Base-by-base conservation (phyloP, 2,888 invertebrate genomes). In the Aricia artaxerxes region DNA sequence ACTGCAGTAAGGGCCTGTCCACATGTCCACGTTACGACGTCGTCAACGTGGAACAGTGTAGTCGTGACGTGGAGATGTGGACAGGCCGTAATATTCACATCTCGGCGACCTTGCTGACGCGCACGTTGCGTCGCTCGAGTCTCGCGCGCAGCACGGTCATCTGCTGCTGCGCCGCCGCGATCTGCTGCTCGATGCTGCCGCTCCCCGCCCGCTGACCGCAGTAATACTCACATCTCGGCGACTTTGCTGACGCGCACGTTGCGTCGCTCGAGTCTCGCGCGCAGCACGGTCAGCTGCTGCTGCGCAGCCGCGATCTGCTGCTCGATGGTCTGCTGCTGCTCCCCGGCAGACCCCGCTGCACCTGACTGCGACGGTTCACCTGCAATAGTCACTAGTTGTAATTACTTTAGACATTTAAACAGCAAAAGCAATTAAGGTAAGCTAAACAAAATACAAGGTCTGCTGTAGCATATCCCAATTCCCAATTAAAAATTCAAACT, bases 241-340 rank as follows among this genome's bases (percentile, higher is more conserved):
- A 98, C 98, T 95, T 99, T 99, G 83, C 98, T 98, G 84, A 98
- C 97, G 90, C 98, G 97, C 82, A 98, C 97, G 88, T 98, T 98
- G 83, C 98, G 95, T 81, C 98, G 95, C 88, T 98, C 98, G 82
- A 99, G 93, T 85, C 97, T 95, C 85, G 97, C 96, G 83, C 96
- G 96, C 82, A 98, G 94, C 87, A 96, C 92, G 78, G 96, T 95
- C 82, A 99, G 96, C 90, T 98, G 97, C 82, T 97, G 95, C 80
- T 94, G 92, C 49, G 97, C 94, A 11, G 95, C 95, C 80, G 96
- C 96, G 73, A 95, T 91, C 83, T 96, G 94, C 38, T 95, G 93
- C 83, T 95, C 95, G 77, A 95, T 91, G 35, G 85, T 87, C 81
- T 86, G 85, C 79, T 81, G 78, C 77, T 72, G 53, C 40, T 82